Evolutionary conservation across 37 sponge, comb jelly and placozoan species (phyloP).

Genomic region (Oscarella lobularis): DNA sequence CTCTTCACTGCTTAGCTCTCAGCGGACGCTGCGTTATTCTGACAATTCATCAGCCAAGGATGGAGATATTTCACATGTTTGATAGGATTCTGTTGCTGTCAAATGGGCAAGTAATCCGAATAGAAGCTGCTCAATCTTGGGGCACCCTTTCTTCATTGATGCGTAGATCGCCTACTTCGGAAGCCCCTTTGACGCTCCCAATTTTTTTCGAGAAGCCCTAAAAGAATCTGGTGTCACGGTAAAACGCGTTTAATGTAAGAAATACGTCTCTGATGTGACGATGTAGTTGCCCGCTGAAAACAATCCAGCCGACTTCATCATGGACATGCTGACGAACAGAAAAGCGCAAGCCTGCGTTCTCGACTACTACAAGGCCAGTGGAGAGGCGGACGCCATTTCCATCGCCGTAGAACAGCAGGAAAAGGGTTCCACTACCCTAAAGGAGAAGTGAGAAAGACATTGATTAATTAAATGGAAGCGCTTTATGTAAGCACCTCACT

Average conservation of each 20-base stretch:
- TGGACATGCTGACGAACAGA: background rate
- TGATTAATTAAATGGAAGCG: no score
- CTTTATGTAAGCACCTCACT: no score
- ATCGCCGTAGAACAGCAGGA: background rate
- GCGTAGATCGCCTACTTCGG: slow-evolving; percentile 7
- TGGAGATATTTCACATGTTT: slow-evolving; percentile 7
- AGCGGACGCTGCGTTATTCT: background rate
- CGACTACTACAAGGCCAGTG: background rate
- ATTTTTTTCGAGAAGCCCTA: background rate
- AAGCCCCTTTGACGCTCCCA: background rate
- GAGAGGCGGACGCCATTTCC: background rate
- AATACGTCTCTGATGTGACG: background rate
- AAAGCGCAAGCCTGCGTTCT: background rate
- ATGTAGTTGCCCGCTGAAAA: no score
- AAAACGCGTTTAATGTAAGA: background rate
- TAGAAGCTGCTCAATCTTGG: no score
- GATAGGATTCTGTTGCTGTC: background rate
- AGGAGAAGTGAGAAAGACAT: no score
- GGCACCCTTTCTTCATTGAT: no score
- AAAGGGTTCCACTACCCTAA: background rate
- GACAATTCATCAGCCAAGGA: slow-evolving; percentile 6
- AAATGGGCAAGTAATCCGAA: background rate
- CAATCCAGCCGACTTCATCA: slow-evolving; percentile 6
- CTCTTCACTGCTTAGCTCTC: background rate
- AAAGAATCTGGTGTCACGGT: no score